Evolutionary conservation across 2,888 invertebrate genomes (phyloP), one percentile per base, ranked within the genome.

Genomic region (Anoncus sp.): DNA sequence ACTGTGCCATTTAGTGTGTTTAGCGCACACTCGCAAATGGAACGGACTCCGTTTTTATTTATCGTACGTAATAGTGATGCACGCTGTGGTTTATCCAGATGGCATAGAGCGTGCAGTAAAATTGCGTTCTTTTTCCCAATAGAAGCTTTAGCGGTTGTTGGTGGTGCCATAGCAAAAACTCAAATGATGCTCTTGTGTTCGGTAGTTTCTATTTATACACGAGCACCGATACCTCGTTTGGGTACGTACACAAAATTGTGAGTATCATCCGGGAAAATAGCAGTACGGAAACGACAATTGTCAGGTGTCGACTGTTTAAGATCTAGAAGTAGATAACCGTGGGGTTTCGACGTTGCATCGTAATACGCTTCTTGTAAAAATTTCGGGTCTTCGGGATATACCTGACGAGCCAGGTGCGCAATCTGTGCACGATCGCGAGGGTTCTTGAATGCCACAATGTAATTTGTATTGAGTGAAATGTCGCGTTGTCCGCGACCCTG

Each of bases 311-410:
- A 47, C n/a, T 80, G 79, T 35, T 80, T 79, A 20, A 82, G 59
- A 57, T 84, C 78, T 3, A 81, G 43, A 1, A 82, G 47, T 40
- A 84, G 60, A 75, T 83, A 84, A 10, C 76, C 77, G 60, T 81
- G 80, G 3, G 81, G 81, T 4, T 47, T 45, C 0, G 24, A 22
- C 1, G 80, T 81, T 0, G 79, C 77, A 47, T 80, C 79, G 43
- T 70, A 62, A 79, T 81, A 81, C 1, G 81, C 81, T 18, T 78
- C 75, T 45, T 66, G 60, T 9, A 70, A 9, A 27, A 78, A 78
- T 7, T 53, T 51, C 1, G 63, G 63, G 31, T 31, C 7, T 31
- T 31, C 31, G 31, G 31, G 31, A 7, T 31, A 31, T 5, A 31
- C 31, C 7, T 31, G 7, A 31, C 31, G 31, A 3, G 31, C 31